Conservation (phyloP, 2,888 invertebrate species). For the Proisotoma minuta region DNA sequence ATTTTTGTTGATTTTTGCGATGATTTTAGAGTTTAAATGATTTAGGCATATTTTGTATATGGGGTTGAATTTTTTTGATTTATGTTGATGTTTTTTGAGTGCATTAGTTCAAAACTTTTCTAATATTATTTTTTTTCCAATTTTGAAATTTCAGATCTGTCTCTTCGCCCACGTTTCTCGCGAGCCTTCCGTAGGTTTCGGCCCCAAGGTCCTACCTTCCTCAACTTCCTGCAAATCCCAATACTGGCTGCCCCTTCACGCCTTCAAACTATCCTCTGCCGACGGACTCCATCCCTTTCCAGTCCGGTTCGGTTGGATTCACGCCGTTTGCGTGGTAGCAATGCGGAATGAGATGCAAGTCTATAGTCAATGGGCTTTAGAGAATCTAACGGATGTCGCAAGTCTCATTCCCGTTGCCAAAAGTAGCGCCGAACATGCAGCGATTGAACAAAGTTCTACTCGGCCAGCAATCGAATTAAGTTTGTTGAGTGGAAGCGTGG, state of each 20-base stretch:
- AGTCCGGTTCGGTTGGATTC: slow-evolving; percentile 98
- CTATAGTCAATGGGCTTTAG: slow-evolving; percentile 83
- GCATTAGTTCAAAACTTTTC: not conserved
- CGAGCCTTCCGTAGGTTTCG: slow-evolving; percentile 45
- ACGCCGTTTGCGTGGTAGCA: slow-evolving; percentile 95
- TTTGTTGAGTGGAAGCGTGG: slow-evolving; percentile 54
- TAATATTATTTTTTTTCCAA: not conserved
- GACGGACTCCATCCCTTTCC: slow-evolving; percentile 94
- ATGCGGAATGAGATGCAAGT: slow-evolving; percentile 99
- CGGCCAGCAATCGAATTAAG: slow-evolving; percentile 43
- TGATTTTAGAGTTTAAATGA: not conserved
- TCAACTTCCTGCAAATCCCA: slow-evolving; percentile 46
- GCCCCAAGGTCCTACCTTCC: slow-evolving; percentile 45
- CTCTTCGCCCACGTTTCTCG: slow-evolving; percentile 47
- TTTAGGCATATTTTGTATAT: not conserved
- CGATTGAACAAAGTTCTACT: slow-evolving; percentile 28
- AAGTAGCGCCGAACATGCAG: slow-evolving; percentile 26
- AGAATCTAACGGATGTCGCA: slow-evolving; percentile 50
- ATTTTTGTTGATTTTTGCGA: not conserved
- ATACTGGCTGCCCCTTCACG: slow-evolving; percentile 47
- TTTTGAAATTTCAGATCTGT: slow-evolving; percentile 33
- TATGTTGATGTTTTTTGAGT: not conserved
- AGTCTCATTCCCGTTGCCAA: slow-evolving; percentile 36
- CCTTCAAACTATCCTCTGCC: slow-evolving; percentile 71
- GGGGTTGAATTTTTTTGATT: too few species aligned